These are phyloP conservation scores for Lasioglossum leucozonium DNA, from an alignment of 2,888 invertebrate genomes.

Conservation along the genomic window DNA sequence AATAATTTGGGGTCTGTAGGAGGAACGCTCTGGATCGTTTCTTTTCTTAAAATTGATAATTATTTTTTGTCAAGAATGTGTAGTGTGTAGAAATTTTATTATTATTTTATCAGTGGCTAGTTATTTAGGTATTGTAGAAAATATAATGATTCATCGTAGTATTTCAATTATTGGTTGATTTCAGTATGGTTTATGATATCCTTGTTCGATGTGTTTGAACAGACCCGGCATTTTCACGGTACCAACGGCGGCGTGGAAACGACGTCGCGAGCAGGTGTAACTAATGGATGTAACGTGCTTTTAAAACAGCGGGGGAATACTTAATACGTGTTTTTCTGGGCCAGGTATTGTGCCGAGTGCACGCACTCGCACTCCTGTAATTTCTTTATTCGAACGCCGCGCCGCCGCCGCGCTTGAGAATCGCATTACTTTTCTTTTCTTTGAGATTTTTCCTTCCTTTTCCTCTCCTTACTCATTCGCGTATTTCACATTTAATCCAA, in stretches of 20 bases:
- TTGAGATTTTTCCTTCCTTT: neutral
- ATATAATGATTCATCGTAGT: neutral
- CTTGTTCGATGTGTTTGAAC: neutral
- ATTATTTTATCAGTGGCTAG: no score
- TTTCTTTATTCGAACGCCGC: slow-evolving; percentile 43
- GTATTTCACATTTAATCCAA: neutral
- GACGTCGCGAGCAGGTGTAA: slow-evolving; percentile 70
- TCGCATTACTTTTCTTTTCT: neutral
- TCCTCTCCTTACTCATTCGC: neutral
- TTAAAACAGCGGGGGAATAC: slow-evolving; percentile 71
- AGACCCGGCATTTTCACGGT: slow-evolving; percentile 51
- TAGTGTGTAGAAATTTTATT: no score
- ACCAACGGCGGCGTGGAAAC: slow-evolving; percentile 62
- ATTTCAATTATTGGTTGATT: neutral
- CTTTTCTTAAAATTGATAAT: neutral
- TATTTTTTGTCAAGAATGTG: neutral
- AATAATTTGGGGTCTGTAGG: neutral
- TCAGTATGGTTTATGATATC: neutral
- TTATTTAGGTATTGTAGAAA: neutral
- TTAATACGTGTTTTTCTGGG: slow-evolving; percentile 69
- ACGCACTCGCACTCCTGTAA: slow-evolving; percentile 47
- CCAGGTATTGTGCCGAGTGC: slow-evolving; percentile 60
- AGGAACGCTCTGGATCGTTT: no score
- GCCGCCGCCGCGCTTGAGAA: slow-evolving; percentile 10
- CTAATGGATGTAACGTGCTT: slow-evolving; percentile 71